Evolutionary conservation across 2,888 invertebrate species (phyloP), one percentile per base, ranked within the genome.

Genomic region (Agonopterix alstromeriana): DNA sequence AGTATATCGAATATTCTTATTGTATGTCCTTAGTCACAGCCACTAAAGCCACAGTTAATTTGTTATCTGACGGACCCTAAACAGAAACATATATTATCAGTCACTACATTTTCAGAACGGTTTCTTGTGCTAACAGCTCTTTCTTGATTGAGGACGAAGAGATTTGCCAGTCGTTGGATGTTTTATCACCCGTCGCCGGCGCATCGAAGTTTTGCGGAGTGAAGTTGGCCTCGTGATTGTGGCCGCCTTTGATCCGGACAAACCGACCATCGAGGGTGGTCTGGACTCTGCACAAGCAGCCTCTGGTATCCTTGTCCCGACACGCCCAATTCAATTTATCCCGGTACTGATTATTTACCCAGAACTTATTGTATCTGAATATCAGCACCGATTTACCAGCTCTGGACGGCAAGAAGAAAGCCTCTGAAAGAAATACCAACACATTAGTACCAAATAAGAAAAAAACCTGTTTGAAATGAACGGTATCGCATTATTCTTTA

Each of bases 271-370:
- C 80, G 58, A 81, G 58, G n/a, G 84, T 82, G n/a, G 88, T 88
- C 63, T 88, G 88, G 10, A 88, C 86, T 53, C 88, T 70, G 55
- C 88, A 88, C 14, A 86, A 62, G 53, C 88, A 88, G 11, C 82
- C 81, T 49, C 60, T 76, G 8, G 73, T 67, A 54, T 88, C 87
- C 63, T 88, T 88, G 58, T 88, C 87, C 10, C 85, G 76, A 52
- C 88, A 88, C 10, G 88, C 88, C 88, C 88, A 88, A 61, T 88
- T 88, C 56, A 88, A 53, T 57, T 87, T 88, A 50, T 76, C 77
- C 2, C 86, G 68, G 54, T 88, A 88, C 56, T 83, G 84, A 54
- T 87, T 88, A 63, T 88, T 88, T 52, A 88, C 82, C 88, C 88
- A 88, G 60, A 88, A 88, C 58, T 88, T 88, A 61, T 88, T 88